phyloP scores from a whole-genome alignment of 2,797 vertebrate species.

The Gobionotothen gibberifrons region DNA sequence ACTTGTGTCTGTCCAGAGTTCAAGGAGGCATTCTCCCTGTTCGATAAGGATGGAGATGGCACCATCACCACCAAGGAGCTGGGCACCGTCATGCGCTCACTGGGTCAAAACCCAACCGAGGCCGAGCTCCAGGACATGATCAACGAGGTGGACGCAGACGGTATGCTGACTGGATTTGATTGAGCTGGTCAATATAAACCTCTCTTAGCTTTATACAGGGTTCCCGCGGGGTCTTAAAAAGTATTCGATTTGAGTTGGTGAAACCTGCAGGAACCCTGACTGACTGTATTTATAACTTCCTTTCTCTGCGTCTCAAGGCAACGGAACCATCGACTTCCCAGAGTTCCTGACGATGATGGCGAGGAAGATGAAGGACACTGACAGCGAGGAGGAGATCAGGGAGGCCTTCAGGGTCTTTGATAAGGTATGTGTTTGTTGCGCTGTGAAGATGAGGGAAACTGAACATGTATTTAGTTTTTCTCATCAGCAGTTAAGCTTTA shows the following conservation, averaged over 20 bases:
- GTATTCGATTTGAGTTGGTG: too few relatives aligned
- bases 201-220: background rate
- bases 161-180: slow-evolving; percentile 70
- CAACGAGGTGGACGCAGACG: slow-evolving; percentile 98
- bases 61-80: slow-evolving; percentile 99
- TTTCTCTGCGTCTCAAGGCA: slow-evolving; percentile 83
- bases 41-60: slow-evolving; percentile 98
- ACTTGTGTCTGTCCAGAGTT: slow-evolving; percentile 85
- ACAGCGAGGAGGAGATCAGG: slow-evolving; percentile 98
- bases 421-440: slow-evolving; percentile 84
- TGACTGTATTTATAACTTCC: background rate
- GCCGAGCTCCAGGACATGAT: slow-evolving; percentile 99
- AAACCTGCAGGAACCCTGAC: too few relatives aligned
- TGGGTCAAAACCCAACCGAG: slow-evolving; percentile 98
- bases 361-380: slow-evolving; percentile 99
- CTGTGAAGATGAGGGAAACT: background rate
- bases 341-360: slow-evolving; percentile 99
- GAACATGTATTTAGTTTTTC: background rate
- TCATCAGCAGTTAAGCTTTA: background rate
- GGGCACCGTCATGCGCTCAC: slow-evolving; percentile 97
- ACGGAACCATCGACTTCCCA: slow-evolving; percentile 98
- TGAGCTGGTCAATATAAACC: too few relatives aligned
- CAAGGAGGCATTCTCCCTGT: slow-evolving; percentile 99
- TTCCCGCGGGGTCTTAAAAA: too few relatives aligned
- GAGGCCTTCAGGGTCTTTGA: slow-evolving; percentile 99